Conservation (phyloP, 2,797 vertebrate species). For the Sciurus carolinensis region DNA sequence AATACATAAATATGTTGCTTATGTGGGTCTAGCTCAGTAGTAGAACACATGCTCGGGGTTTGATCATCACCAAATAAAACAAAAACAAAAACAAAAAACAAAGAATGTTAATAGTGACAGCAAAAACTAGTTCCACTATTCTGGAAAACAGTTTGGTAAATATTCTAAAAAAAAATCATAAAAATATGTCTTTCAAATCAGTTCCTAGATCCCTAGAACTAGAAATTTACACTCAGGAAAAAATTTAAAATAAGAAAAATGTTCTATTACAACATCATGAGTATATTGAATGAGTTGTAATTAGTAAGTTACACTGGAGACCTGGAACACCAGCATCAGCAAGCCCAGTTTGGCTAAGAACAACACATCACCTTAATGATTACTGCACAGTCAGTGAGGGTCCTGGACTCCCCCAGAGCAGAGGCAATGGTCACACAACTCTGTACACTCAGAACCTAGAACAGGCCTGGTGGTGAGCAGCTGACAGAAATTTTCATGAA, state of each 20-base stretch:
- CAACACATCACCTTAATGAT: background rate
- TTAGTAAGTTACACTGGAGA: slow-evolving; percentile 41
- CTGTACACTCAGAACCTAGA: background rate
- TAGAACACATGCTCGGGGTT: background rate
- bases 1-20: slow-evolving; percentile 11
- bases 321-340: background rate
- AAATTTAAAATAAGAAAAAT: slow-evolving; percentile 39
- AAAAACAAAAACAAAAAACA: background rate
- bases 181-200: background rate
- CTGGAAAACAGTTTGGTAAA: slow-evolving; percentile 38
- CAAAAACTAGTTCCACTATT: background rate
- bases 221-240: slow-evolving; percentile 55
- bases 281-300: slow-evolving; percentile 32
- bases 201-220: slow-evolving; percentile 6
- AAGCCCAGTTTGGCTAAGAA: background rate
- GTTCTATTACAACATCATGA: slow-evolving; percentile 37
- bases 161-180: slow-evolving; percentile 23
- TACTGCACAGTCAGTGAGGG: background rate
- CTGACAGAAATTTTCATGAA: background rate
- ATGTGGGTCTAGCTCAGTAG: background rate
- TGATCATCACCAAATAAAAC: background rate
- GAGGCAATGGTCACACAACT: background rate
- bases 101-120: background rate
- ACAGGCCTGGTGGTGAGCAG: slow-evolving; percentile 13
- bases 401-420: background rate